Conservation (phyloP, 1,140 invertebrate species). For the Chironomus tepperi region DNA sequence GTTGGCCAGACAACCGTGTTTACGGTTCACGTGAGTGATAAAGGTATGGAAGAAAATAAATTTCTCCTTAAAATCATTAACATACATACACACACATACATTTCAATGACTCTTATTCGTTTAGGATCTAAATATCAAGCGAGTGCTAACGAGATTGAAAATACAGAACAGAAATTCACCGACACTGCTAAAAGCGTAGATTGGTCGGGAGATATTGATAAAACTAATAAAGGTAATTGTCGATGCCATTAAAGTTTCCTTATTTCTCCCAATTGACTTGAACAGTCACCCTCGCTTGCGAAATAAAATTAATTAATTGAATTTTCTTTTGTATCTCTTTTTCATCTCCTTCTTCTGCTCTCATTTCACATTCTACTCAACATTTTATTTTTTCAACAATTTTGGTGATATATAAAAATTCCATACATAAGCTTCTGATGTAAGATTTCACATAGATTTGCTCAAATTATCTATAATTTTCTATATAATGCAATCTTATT, state of each 20-base stretch:
- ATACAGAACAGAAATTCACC: conserved; percentile 58
- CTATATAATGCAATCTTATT: neutral
- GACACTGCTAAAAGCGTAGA: neutral
- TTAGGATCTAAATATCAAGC: conserved; percentile 57
- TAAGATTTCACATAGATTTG: conserved; percentile 6
- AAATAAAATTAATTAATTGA: too few relatives aligned
- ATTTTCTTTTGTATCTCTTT: too few relatives aligned
- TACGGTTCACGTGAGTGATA: neutral
- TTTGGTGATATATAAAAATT: too few relatives aligned
- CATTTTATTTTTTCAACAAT: too few relatives aligned
- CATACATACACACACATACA: neutral
- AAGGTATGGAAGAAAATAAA: neutral
- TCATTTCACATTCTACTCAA: too few relatives aligned
- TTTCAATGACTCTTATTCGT: conserved; percentile 24
- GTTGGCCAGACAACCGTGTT: neutral
- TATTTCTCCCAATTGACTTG: too few relatives aligned
- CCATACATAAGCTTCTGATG: neutral
- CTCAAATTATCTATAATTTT: neutral
- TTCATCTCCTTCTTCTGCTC: too few relatives aligned
- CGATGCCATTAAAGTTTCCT: too few relatives aligned
- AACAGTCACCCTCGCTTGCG: too few relatives aligned
- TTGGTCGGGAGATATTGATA: neutral
- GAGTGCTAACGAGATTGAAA: conserved; percentile 60
- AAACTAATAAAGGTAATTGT: conserved; percentile 19
- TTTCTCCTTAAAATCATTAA: neutral